Base-by-base conservation (phyloP, 1,140 invertebrate genomes). In the Glomeris maerens region DNA sequence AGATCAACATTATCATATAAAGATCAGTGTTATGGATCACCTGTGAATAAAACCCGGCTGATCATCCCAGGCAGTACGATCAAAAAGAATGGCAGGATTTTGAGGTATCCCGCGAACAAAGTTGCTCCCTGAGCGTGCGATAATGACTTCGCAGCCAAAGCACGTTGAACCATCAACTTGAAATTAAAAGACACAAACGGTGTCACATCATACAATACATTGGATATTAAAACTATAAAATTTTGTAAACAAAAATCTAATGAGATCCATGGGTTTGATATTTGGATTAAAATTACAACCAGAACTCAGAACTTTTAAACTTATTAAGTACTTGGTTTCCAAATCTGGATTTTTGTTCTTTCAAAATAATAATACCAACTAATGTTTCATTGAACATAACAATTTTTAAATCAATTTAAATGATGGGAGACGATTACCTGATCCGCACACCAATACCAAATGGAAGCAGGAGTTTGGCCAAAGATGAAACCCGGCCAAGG, bases 11-110 rank as follows among this genome's bases (percentile, higher is more conserved):
- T 14, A 10, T 7, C 29, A 27, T 7, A 46, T 10, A 4, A 46
- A 27, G 5, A 4, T 27, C 10, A 26, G n/a, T 36, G 10, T n/a
- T n/a, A 36, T 46, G 10, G 25, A 54, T 67, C 60, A 53, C 72
- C 68, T 62, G 72, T 61, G 56, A 63, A 74, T 2, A 74, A 53
- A 20, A 72, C 65, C 47, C 73, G 50, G 22, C 68, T 66, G 3
- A 74, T 72, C 73, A 75, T 75, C 26, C 73, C 73, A 2, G 74
- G 74, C 27, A 75, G 59, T 3, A 76, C 64, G 49, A 76, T 70
- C 3, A 75, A 57, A 57, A 75, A 75, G 5, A 75, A 50, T 2
- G 74, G 73, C 5, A 72, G 52, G 3, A 74, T 50, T 57, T 76
- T 76, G 4, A 73, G 55, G 52, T 66, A 73, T 3, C 73, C 74